phyloP scores from a whole-genome alignment of 2,113 vertebrate species.

The Myotis brandtii region DNA sequence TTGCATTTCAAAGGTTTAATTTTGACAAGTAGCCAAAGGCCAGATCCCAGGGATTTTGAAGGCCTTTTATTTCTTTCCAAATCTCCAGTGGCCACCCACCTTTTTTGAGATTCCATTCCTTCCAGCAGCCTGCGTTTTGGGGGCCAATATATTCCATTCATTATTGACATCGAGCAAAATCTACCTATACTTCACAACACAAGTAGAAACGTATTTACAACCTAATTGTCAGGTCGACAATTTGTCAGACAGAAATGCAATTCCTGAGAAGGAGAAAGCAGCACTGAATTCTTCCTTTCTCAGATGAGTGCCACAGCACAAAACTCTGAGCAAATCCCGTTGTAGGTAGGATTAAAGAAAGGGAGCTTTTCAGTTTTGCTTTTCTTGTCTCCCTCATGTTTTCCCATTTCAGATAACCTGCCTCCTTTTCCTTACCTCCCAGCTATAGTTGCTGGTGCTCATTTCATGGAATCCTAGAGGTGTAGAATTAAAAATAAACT shows the following conservation, averaged over 20 bases:
- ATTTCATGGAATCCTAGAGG: background rate
- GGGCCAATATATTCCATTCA: background rate
- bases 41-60: slow-evolving; percentile 34
- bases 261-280: slow-evolving; percentile 16
- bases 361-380: background rate
- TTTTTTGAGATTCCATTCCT: slow-evolving; percentile 51
- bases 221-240: background rate
- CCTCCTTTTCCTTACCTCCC: background rate
- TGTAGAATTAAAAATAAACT: background rate
- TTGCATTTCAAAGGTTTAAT: slow-evolving; percentile 53
- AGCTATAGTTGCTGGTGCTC: background rate
- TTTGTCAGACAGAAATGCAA: background rate
- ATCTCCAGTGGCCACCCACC: background rate
- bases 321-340: background rate
- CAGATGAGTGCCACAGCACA: background rate
- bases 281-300: background rate
- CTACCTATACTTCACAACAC: slow-evolving; percentile 9
- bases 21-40: slow-evolving; percentile 39
- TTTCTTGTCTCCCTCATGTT: background rate
- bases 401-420: background rate
- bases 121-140: background rate
- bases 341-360: background rate
- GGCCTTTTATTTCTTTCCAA: slow-evolving; percentile 31
- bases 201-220: slow-evolving; percentile 35
- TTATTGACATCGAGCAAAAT: background rate